Percentiles rank a stretch among this genome's conserved stretches.
Evolutionary conservation across 2,888 invertebrate species (phyloP).

Genomic region (Celastrina argiolus): DNA sequence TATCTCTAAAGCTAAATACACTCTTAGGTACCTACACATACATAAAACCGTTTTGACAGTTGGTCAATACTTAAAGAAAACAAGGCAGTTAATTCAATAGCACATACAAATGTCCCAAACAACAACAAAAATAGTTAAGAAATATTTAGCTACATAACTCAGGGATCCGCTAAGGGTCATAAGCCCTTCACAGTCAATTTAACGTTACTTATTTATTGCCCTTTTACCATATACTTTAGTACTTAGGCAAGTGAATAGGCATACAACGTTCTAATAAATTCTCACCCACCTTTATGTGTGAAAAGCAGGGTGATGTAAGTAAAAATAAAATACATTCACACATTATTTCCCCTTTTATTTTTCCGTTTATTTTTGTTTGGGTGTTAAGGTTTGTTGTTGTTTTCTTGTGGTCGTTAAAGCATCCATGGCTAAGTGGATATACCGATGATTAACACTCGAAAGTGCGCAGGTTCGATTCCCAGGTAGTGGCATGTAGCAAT

Average conservation of each 20-base stretch:
- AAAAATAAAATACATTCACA: conserved; percentile 42
- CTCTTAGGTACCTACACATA: too few species aligned
- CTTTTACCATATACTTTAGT: conserved; percentile 61
- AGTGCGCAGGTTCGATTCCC: too few species aligned
- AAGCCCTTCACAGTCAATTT: conserved; percentile 71
- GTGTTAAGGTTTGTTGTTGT: background rate
- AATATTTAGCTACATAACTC: background rate
- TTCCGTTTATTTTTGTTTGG: background rate
- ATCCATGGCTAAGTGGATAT: too few species aligned
- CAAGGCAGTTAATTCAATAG: too few species aligned
- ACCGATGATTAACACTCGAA: too few species aligned
- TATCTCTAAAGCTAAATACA: too few species aligned
- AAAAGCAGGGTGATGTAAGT: conserved; percentile 53
- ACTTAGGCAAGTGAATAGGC: conserved; percentile 40
- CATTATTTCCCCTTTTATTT: conserved; percentile 28
- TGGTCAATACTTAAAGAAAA: too few species aligned
- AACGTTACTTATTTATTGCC: conserved; percentile 70
- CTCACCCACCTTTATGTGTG: conserved; percentile 50
- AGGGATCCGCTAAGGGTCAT: conserved; percentile 43
- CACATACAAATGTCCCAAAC: too few species aligned
- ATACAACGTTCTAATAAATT: conserved; percentile 48
- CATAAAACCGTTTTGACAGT: too few species aligned
- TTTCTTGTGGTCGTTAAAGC: too few species aligned
- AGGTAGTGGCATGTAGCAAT: too few species aligned
- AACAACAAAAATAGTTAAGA: background rate